Conservation (phyloP, 1,140 invertebrate species). For the Diorhabda elongata region DNA sequence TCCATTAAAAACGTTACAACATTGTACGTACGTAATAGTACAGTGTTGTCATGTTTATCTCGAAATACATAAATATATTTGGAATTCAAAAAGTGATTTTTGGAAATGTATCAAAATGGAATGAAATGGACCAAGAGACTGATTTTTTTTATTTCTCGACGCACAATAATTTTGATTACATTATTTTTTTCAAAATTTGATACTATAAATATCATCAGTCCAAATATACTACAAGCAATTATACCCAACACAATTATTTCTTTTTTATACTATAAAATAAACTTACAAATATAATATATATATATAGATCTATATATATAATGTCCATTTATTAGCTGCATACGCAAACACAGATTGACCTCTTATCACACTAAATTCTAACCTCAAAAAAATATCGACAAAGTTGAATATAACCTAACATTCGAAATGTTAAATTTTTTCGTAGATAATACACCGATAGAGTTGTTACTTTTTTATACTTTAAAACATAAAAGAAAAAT, state of each 20-base stretch:
- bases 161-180: not conserved
- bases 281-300: not conserved
- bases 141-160: not conserved
- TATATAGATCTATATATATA: not conserved
- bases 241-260: not conserved
- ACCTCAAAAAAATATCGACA: constrained; percentile 1
- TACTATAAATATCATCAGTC: not conserved
- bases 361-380: not conserved
- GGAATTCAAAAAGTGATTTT: too few species aligned
- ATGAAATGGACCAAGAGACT: not conserved
- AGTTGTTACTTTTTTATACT: not conserved
- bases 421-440: not conserved
- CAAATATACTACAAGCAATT: not conserved
- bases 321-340: not conserved
- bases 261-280: not conserved
- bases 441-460: not conserved
- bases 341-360: not conserved
- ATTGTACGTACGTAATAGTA: too few species aligned
- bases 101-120: not conserved
- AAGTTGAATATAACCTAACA: not conserved
- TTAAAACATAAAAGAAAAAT: too few species aligned
- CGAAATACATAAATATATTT: too few species aligned
- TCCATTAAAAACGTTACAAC: too few species aligned
- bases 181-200: not conserved
- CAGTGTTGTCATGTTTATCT: too few species aligned